Evolutionary conservation across 2,888 invertebrate species (phyloP).

Genomic region (Phrixothrix hirtus): DNA sequence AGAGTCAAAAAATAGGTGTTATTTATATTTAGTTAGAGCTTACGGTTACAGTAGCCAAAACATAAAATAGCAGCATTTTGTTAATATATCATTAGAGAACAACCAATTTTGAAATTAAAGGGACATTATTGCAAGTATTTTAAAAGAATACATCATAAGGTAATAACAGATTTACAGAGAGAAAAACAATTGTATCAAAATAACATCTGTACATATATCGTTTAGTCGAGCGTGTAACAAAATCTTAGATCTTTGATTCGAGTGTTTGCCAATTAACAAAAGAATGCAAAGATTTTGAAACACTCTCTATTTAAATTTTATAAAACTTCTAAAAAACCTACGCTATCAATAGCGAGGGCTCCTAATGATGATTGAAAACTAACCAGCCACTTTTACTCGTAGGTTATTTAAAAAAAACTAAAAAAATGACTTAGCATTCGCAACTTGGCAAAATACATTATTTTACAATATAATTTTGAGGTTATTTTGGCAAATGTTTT

Average conservation of each 20-base stretch:
- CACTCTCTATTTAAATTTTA: conserved; percentile 11
- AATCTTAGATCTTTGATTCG: conserved; percentile 10
- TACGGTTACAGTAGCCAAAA: no score
- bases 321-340: conserved; percentile 24
- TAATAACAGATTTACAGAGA: conserved; percentile 9
- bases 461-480: no score
- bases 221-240: conserved; percentile 10
- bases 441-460: conserved; percentile 12
- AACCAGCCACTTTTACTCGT: conserved; percentile 13
- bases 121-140: conserved; percentile 8
- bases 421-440: conserved; percentile 29
- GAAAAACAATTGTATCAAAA: conserved; percentile 24
- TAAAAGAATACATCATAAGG: conserved; percentile 6
- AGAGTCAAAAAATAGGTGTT: no score
- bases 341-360: conserved; percentile 13
- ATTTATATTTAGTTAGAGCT: no score
- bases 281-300: conserved; percentile 6
- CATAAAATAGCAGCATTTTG: no score
- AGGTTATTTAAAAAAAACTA: conserved; percentile 23
- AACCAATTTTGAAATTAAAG: not conserved
- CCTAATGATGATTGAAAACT: conserved; percentile 12
- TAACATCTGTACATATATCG: conserved; percentile 27
- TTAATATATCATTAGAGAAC: conserved; percentile 3
- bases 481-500: no score
- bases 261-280: no score